Base-by-base conservation (phyloP, 1,140 invertebrate species). In the Nylanderia fulva region DNA sequence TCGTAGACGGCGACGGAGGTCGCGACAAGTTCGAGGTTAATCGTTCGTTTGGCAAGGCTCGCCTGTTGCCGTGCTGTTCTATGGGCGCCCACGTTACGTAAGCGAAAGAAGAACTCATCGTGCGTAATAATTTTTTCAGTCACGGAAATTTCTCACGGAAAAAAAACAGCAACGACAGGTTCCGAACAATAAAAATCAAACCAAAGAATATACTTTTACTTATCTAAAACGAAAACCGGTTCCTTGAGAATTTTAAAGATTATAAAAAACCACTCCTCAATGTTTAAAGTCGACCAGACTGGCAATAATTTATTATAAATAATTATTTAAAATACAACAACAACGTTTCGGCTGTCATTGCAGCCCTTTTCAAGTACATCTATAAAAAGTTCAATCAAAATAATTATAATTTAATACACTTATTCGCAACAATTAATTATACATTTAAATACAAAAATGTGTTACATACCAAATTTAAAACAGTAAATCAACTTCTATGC, bases 21-120 rank as follows among this genome's bases (percentile, higher is more conserved):
- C 87, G 85, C 45, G 48, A 60, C 87, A 89, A 89, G 88, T 89
- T 89, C 88, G 88, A 89, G 88, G 88, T 89, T 89, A 89, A 89
- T 89, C 77, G 85, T 86, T 75, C 79, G 84, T 89, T 89, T 89
- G 88, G 87, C 88, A 89, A 85, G 85, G 74, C 54, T 52, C 58
- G 71, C 45, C 87, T 85, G 69, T 58, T 58, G 84, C 52, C 72
- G 24, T 42, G 52, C 71, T 54, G 61, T 45, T 82, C 39, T 36
- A 66, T 61, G 63, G 24, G 48, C 72, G 85, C 64, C 77, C 77
- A 66, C 85, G 48, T 88, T 88, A 86, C n/a, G 27, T 84, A 86
- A 89, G 24, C 42, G 9, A 76, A 52, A 7, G 18, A 74, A n/a
- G 11, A 18, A 4, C 8, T n/a, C 33, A 42, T 33, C n/a, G 45